Evolutionary conservation across 2,113 vertebrate species (phyloP).

Genomic region (Lamprologus lemairii): DNA sequence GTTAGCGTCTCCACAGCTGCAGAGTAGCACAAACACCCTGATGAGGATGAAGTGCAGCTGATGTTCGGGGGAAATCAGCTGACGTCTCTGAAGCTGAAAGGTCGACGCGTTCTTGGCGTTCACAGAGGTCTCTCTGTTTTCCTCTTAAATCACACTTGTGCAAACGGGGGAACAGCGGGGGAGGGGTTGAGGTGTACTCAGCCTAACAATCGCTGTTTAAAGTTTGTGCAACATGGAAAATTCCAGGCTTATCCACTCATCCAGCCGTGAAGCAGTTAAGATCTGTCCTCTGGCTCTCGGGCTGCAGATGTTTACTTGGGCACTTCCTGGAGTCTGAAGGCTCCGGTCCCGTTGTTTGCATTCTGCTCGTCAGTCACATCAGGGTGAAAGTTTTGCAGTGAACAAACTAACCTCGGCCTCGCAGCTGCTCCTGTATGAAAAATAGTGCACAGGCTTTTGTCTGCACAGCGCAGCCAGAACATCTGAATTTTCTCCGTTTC

Average conservation of each 20-base stretch:
- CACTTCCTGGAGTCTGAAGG: neutral
- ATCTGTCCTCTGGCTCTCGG: neutral
- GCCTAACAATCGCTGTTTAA: neutral
- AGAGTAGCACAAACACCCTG: neutral
- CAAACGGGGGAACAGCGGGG: neutral
- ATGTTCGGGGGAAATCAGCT: neutral
- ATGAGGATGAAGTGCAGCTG: neutral
- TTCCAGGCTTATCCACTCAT: neutral
- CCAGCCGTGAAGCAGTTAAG: neutral
- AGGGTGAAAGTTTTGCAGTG: neutral
- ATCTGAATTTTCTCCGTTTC: neutral
- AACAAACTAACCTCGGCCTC: neutral
- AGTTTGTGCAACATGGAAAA: neutral
- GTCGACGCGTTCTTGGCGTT: neutral
- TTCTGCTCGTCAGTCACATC: neutral
- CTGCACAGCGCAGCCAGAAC: neutral
- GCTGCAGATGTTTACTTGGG: neutral
- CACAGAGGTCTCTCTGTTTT: neutral
- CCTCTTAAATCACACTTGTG: neutral
- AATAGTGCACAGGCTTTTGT: fast-evolving
- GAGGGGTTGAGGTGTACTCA: fast-evolving
- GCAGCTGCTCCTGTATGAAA: neutral
- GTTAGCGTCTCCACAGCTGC: neutral
- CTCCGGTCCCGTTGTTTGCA: neutral
- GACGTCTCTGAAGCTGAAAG: neutral